Evolutionary conservation across 1,140 invertebrate species (phyloP), one percentile per base, ranked within the genome.

Genomic region (Arion vulgaris): DNA sequence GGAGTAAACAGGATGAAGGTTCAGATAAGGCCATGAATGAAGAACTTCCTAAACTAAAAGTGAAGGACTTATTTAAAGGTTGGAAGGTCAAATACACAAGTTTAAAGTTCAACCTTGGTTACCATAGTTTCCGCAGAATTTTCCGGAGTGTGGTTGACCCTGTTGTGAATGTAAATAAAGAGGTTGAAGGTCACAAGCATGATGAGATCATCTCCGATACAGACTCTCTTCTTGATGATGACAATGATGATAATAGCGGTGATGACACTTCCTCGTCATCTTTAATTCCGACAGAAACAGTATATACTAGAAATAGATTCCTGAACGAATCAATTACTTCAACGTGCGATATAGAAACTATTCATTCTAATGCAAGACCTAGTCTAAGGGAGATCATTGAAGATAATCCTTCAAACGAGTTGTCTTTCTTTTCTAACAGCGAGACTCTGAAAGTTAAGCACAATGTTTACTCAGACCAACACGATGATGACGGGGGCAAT

Each of bases 111-210:
- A 53, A 76, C 32, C 32, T 76, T 1, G 74, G 74, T 49, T 76
- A 76, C 32, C 74, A 76, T n/a, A 76, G 51, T 53, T 76, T 76
- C n/a, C 74, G 74, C 32, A 4, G 74, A 57, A 53, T 76, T 4
- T 76, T 76, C 32, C 41, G 36, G 49, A 57, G 19, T 53, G 19
- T 76, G 15, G 15, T 76, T 7, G 74, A 76, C 4, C 45, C 74
- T 76, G 45, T 41, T 7, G 68, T 17, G 32, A 28, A 71, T 4
- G 68, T 19, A 15, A 13, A 9, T 45, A 45, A 45, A 15, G 41
- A 45, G 5, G 5, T 5, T 45, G 41, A 15, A 45, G 15, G 41
- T 45, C 41, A 45, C 41, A n/a, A n/a, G n/a, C n/a, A n/a, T n/a
- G n/a, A n/a, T n/a, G n/a, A n/a, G n/a, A n/a, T n/a, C n/a, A 45